Evolutionary conservation across 1,140 invertebrate genomes (phyloP).

Genomic region (Neodiprion pinetum): DNA sequence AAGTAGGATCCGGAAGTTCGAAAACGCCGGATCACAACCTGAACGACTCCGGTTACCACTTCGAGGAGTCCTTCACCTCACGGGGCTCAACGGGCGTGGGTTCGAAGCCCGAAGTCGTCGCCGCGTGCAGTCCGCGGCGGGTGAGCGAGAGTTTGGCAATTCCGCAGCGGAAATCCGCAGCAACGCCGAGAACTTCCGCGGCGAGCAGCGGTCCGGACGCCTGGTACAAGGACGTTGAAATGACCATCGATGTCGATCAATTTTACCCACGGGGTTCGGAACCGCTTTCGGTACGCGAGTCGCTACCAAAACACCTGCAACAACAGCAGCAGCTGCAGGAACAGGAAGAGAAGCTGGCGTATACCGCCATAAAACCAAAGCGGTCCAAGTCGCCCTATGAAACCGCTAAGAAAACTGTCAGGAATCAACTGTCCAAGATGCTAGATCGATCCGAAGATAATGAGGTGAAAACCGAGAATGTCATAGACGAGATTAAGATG

Average conservation of each 20-base stretch:
- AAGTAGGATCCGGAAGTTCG: constrained; percentile 1
- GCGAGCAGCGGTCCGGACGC: constrained; percentile 25
- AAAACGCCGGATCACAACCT: constrained; percentile 23
- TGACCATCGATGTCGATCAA: constrained; percentile 28
- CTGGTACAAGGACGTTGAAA: constrained; percentile 45
- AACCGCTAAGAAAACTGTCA: background rate
- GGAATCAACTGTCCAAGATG: constrained; percentile 18
- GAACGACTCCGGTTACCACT: constrained; percentile 40
- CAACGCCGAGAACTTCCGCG: constrained; percentile 16
- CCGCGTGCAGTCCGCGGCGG: constrained; percentile 34
- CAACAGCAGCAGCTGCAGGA: constrained; percentile 12
- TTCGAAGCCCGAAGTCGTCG: constrained; percentile 20
- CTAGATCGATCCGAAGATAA: constrained; percentile 9
- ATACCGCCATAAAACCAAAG: background rate
- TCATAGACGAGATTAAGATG: constrained; percentile 20
- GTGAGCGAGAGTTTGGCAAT: constrained; percentile 49
- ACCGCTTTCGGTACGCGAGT: constrained; percentile 5
- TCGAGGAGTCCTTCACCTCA: constrained; percentile 36
- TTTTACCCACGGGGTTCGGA: constrained; percentile 9
- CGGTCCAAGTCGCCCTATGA: background rate
- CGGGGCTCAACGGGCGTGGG: constrained; percentile 21
- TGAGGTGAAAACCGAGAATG: background rate
- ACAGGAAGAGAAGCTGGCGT: constrained; percentile 19
- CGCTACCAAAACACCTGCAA: background rate
- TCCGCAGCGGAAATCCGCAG: constrained; percentile 35